phyloP scores from a whole-genome alignment of 2,797 vertebrate genomes.

The Amniataba percoides region DNA sequence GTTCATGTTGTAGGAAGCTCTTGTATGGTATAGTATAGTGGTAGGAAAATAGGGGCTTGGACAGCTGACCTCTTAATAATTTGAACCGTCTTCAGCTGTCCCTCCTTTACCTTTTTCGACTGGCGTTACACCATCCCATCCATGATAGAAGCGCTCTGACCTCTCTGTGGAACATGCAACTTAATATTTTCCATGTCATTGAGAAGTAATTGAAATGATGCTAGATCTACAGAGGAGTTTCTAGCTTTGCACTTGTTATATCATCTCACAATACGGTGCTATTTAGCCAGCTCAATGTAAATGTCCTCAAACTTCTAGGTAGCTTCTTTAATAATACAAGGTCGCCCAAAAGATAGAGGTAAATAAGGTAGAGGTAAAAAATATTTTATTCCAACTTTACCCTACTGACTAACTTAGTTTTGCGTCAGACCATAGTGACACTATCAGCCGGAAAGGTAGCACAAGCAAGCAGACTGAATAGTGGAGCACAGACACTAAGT shows the following conservation, averaged over 20 bases:
- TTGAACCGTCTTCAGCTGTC: slow-evolving; percentile 9
- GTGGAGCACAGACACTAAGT: too few relatives aligned
- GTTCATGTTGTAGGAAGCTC: slow-evolving; percentile 4
- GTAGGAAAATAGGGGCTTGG: neutral
- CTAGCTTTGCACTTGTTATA: neutral
- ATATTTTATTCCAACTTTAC: too few relatives aligned
- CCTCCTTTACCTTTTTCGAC: neutral
- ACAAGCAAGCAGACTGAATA: neutral
- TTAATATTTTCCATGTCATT: neutral
- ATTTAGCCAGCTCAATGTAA: too few relatives aligned
- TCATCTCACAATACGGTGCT: too few relatives aligned
- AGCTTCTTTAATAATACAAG: too few relatives aligned
- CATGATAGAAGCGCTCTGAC: neutral
- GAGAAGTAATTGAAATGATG: neutral
- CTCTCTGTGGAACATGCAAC: slow-evolving; percentile 4
- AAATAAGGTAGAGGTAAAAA: too few relatives aligned
- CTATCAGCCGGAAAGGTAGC: neutral
- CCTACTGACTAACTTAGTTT: too few relatives aligned
- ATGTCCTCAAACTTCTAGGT: too few relatives aligned
- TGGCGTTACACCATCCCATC: neutral
- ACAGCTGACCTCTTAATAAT: slow-evolving; percentile 22
- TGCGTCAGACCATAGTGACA: neutral
- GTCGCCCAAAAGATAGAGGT: too few relatives aligned
- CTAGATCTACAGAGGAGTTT: slow-evolving; percentile 1
- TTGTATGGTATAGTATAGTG: neutral